phyloP scores from a whole-genome alignment of 2,113 vertebrate species.

The Cinclus mexicanus region DNA sequence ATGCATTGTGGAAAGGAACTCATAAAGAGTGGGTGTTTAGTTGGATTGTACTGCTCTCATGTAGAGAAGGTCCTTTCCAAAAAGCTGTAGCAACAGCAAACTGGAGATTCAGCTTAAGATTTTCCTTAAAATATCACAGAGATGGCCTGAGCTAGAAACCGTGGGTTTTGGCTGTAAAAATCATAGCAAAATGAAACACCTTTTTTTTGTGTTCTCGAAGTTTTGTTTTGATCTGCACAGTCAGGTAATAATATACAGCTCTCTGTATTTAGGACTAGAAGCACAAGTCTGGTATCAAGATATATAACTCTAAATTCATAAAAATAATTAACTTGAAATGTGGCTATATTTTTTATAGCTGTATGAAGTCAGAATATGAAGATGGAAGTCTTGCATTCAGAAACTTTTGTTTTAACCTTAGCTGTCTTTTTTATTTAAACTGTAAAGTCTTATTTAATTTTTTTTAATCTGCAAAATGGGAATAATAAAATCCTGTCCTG shows the following conservation, averaged over 20 bases:
- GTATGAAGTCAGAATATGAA: neutral
- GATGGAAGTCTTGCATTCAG: neutral
- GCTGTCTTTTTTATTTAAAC: neutral
- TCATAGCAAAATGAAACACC: neutral
- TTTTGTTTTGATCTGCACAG: neutral
- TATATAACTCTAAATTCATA: neutral
- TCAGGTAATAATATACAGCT: neutral
- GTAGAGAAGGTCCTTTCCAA: neutral
- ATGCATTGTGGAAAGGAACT: neutral
- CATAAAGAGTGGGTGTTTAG: neutral
- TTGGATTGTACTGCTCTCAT: neutral
- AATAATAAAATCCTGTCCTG: neutral
- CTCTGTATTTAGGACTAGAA: neutral
- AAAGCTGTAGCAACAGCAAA: neutral
- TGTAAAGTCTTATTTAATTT: neutral
- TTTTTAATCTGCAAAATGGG: neutral
- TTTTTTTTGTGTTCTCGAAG: neutral
- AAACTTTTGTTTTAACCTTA: neutral
- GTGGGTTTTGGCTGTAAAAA: neutral
- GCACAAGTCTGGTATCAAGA: neutral
- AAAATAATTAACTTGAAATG: neutral
- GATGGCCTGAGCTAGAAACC: neutral
- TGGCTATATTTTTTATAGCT: neutral
- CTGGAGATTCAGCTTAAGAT: neutral
- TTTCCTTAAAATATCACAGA: neutral